Percentiles rank a stretch among this genome's conserved stretches.
phyloP scores from a whole-genome alignment of 92 coral and sea anemone species.

The Parazoanthus swiftii region DNA sequence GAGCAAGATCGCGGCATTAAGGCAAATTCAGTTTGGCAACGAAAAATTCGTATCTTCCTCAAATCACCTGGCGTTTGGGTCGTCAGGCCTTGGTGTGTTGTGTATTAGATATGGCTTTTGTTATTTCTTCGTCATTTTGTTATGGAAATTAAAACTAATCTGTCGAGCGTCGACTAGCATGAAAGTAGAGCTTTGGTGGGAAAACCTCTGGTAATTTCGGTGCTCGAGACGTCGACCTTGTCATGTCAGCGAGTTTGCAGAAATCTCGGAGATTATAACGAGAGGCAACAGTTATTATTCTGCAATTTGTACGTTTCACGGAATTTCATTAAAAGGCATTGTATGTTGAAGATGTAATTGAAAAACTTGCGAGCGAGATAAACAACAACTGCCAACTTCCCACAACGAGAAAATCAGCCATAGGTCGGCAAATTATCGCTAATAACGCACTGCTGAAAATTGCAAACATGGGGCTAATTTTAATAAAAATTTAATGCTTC shows the following conservation, averaged over 20 bases:
- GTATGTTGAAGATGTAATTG: constrained; percentile 69
- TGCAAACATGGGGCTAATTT: constrained; percentile 71
- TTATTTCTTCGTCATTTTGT: constrained; percentile 70
- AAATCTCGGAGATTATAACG: constrained; percentile 29
- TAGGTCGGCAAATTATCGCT: constrained; percentile 67
- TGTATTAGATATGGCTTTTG: constrained; percentile 65
- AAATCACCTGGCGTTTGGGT: constrained; percentile 66
- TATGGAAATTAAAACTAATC: constrained; percentile 65
- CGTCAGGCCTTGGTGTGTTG: constrained; percentile 66
- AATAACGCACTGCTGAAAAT: constrained; percentile 60
- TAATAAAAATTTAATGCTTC: constrained; percentile 55
- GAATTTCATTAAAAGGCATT: constrained; percentile 54
- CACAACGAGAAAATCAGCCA: constrained; percentile 71
- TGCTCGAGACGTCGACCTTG: neutral
- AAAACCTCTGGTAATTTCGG: neutral
- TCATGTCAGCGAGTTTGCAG: constrained; percentile 22
- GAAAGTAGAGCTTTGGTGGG: neutral
- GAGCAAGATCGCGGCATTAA: constrained; percentile 21
- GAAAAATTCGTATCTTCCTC: constrained; percentile 30
- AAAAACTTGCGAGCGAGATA: constrained; percentile 58
- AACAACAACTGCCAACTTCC: constrained; percentile 85
- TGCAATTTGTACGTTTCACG: constrained; percentile 55
- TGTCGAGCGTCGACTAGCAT: constrained; percentile 9
- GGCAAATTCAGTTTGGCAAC: constrained; percentile 21
- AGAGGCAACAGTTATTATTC: constrained; percentile 41